Evolutionary conservation across 2,888 invertebrate species (phyloP).

Genomic region (Alcis repandata): DNA sequence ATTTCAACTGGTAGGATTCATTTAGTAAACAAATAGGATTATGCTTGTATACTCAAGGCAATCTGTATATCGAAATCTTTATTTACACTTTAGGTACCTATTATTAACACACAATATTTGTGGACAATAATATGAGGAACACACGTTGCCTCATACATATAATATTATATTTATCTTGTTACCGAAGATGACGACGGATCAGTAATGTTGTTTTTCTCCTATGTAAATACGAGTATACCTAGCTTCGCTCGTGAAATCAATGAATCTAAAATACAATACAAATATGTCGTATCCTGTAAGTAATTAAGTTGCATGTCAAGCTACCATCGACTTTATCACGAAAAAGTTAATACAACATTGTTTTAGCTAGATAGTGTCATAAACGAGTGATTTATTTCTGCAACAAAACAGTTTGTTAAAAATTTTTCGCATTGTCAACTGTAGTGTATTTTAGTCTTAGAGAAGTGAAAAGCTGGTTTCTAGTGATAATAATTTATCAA

Average conservation of each 20-base stretch:
- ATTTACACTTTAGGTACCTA: not conserved
- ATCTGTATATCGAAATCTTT: not conserved
- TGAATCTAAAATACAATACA: slow-evolving; percentile 9
- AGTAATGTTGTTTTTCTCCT: slow-evolving; percentile 18
- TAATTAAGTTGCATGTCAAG: no score
- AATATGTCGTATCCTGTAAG: not conserved
- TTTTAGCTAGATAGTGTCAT: no score
- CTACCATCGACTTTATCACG: no score
- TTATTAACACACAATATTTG: slow-evolving; percentile 4
- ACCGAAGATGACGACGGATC: slow-evolving; percentile 6
- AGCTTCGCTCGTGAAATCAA: not conserved
- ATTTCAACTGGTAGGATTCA: no score
- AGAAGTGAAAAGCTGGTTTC: no score
- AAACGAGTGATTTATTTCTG: no score
- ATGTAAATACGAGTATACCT: slow-evolving; percentile 5
- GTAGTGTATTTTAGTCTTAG: no score
- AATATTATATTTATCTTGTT: slow-evolving; percentile 11
- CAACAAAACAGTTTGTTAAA: no score
- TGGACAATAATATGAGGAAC: slow-evolving; percentile 1
- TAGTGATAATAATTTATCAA: not conserved
- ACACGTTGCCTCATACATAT: slow-evolving; percentile 10
- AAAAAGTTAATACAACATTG: no score
- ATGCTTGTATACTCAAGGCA: no score
- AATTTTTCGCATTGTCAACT: no score
- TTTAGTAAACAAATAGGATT: no score